These are phyloP conservation scores for Lepidurus packardi DNA, from an alignment of 1,140 invertebrate species.

Conservation along the genomic window DNA sequence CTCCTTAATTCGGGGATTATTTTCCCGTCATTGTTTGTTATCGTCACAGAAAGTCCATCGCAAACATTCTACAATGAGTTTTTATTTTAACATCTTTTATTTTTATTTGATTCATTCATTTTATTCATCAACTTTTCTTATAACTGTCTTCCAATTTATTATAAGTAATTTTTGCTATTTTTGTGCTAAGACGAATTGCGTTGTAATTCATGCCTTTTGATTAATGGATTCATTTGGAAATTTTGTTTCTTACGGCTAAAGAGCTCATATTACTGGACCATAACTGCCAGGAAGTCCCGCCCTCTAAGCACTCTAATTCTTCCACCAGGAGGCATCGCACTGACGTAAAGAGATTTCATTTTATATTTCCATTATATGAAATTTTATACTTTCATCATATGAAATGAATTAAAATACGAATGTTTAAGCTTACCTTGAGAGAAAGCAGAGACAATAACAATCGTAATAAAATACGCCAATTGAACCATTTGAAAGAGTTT, in stretches of 20 bases:
- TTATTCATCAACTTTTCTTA: too few species aligned
- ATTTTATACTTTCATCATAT: not conserved
- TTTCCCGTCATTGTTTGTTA: not conserved
- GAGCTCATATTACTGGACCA: not conserved
- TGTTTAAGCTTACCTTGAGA: not conserved
- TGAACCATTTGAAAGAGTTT: not conserved
- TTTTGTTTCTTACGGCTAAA: not conserved
- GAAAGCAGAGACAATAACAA: not conserved
- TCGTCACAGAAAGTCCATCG: not conserved
- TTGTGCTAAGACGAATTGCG: too few species aligned
- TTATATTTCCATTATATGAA: not conserved
- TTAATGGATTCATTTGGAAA: too few species aligned
- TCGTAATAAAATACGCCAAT: not conserved
- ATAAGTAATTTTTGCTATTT: too few species aligned
- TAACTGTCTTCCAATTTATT: too few species aligned
- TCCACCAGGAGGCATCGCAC: not conserved
- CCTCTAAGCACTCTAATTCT: not conserved
- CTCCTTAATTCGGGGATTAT: not conserved
- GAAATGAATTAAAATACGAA: not conserved
- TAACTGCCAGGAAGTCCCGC: not conserved
- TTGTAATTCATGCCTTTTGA: too few species aligned
- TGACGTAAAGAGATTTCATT: not conserved
- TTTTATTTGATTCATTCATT: too few species aligned
- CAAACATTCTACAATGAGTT: not conserved
- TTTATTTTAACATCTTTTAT: too few species aligned